Conservation (phyloP, 2,888 invertebrate species). For the Cremastinae sp. region DNA sequence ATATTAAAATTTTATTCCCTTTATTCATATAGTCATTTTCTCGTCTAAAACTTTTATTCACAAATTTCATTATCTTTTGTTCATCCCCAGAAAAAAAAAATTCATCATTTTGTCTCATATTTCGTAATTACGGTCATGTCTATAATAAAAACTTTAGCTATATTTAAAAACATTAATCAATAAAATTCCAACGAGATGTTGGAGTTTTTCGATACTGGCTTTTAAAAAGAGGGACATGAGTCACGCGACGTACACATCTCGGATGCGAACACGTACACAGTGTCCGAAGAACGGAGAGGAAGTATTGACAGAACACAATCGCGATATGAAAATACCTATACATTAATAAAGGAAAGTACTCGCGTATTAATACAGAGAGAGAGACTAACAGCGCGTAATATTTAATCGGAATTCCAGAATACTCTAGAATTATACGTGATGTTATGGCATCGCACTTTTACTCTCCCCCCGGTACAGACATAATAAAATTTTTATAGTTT, state of each 20-base stretch:
- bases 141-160: no score
- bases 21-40: no score
- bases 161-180: no score
- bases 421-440: constrained; percentile 19
- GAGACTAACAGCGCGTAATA: constrained; percentile 8
- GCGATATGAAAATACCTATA: constrained; percentile 6
- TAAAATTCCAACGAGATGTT: constrained; percentile 37
- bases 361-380: not conserved
- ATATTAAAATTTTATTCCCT: no score
- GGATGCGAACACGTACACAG: constrained; percentile 9
- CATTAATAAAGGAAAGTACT: not conserved
- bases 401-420: constrained; percentile 45
- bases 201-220: constrained; percentile 19
- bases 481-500: constrained; percentile 30
- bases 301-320: constrained; percentile 26
- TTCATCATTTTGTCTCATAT: not conserved
- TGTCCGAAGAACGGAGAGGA: constrained; percentile 13
- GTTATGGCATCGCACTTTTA: constrained; percentile 17
- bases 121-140: constrained; percentile 1
- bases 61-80: no score
- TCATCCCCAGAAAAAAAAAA: no score
- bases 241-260: constrained; percentile 23
- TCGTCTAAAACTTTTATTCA: no score
- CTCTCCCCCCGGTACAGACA: not conserved
- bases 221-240: constrained; percentile 38